These are phyloP conservation scores for Platalea minor DNA, from an alignment of 2,797 vertebrate species.

Conservation along the genomic window DNA sequence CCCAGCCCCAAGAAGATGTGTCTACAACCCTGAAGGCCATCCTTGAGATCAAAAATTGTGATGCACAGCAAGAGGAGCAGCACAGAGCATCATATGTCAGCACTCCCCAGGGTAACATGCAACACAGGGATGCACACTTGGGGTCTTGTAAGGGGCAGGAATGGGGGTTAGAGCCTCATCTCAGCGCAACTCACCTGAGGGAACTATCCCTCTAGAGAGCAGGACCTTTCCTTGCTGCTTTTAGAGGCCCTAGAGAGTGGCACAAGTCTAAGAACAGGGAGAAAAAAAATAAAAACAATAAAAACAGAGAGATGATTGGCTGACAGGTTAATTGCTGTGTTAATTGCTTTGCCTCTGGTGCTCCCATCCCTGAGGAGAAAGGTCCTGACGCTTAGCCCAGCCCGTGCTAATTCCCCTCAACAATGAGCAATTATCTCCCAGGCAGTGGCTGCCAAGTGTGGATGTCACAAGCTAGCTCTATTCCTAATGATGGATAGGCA, in stretches of 20 bases:
- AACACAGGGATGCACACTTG: not conserved
- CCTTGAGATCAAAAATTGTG: not conserved
- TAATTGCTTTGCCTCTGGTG: slow-evolving; percentile 59
- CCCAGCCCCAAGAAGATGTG: not conserved
- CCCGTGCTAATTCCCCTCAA: not conserved
- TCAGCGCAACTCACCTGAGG: not conserved
- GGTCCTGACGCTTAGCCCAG: slow-evolving; percentile 12
- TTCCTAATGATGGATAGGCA: slow-evolving; percentile 15
- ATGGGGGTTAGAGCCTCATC: not conserved
- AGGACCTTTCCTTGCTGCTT: not conserved
- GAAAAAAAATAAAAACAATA: not conserved
- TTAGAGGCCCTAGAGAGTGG: not conserved
- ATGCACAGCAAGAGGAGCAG: not conserved
- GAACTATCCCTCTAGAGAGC: not conserved
- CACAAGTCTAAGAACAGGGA: not conserved
- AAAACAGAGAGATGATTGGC: not conserved
- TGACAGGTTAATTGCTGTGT: slow-evolving; percentile 37
- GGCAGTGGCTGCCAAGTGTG: not conserved
- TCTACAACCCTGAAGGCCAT: not conserved
- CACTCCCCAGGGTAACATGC: not conserved
- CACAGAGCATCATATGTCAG: not conserved
- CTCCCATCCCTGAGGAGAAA: slow-evolving; percentile 20
- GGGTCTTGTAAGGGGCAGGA: not conserved
- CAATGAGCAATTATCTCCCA: slow-evolving; percentile 34
- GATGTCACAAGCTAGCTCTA: not conserved